phyloP scores from a whole-genome alignment of 2,797 vertebrate species.

The Danio tinwini region DNA sequence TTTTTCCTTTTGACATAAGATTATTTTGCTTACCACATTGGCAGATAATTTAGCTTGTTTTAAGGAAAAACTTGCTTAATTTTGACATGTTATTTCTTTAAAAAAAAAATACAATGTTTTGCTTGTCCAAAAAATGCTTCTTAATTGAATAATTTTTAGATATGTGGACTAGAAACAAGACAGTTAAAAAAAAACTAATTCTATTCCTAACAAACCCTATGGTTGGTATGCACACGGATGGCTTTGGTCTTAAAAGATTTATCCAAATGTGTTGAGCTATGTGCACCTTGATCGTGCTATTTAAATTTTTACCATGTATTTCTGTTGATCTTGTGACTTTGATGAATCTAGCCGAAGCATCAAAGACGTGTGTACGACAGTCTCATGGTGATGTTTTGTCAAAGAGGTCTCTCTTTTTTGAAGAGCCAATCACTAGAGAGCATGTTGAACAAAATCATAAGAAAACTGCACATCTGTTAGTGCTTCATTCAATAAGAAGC shows the following conservation, averaged over 20 bases:
- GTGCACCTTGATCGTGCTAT: neutral
- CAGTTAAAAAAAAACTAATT: too few relatives aligned
- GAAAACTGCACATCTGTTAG: slow-evolving; percentile 23
- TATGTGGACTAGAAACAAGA: too few relatives aligned
- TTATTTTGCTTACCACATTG: too few relatives aligned
- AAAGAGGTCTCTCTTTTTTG: slow-evolving; percentile 21
- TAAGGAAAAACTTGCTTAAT: too few relatives aligned
- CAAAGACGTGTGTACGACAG: neutral
- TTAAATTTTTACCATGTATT: neutral
- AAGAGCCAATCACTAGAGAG: slow-evolving; percentile 2
- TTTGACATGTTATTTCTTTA: too few relatives aligned
- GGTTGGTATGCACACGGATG: neutral
- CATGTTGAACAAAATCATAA: slow-evolving; percentile 3
- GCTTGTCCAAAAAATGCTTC: too few relatives aligned
- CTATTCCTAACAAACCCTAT: slow-evolving; percentile 1
- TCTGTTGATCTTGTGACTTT: slow-evolving; percentile 1
- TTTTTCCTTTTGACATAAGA: too few relatives aligned
- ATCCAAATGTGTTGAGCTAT: neutral
- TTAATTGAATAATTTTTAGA: too few relatives aligned
- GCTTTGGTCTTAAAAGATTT: neutral
- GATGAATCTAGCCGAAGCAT: slow-evolving; percentile 15
- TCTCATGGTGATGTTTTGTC: neutral
- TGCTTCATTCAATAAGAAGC: neutral
- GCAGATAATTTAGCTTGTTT: too few relatives aligned
- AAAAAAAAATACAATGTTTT: too few relatives aligned